Base-by-base conservation (phyloP, 1,140 invertebrate species). In the Dinoponera quadriceps region DNA sequence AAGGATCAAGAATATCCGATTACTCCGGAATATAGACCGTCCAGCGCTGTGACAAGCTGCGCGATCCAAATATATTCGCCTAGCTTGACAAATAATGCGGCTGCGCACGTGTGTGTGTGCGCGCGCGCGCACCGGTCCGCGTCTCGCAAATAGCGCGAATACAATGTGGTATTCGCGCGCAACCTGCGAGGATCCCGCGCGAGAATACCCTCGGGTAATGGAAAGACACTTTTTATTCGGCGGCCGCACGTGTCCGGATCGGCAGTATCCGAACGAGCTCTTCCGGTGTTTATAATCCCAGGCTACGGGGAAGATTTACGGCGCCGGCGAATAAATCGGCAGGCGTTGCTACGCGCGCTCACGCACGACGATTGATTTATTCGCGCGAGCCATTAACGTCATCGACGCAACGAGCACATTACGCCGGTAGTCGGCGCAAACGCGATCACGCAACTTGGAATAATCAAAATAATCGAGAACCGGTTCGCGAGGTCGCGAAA, bases 1-100 rank as follows among this genome's bases (percentile, higher is more conserved):
- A 38, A 57, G 25, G 63, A 80, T 80, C 65, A 71, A 71, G 38
- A 71, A 80, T 80, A 80, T 80, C 75, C 75, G 65, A 71, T 80
- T 80, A 29, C 22, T 44, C n/a, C 7, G n/a, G 57, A n/a, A n/a
- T n/a, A 80, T 71, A 48, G 51, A 68, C 14, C 48, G 18, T n/a
- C 25, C 25, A 18, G 1, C 33, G 18, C 22, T 16, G 13, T 57
- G 75, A 69, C 65, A 78, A 68, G 44, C 62, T 68, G 49, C n/a
- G 7, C 14, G 33, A 78, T 44, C 63, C 63, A 78, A 69, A 69
- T 78, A 78, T 66, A 57, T 68, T 78, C 33, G 18, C 22, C 20
- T 44, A 78, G 14, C 22, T 7, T 68, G 75, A 55, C 62, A 68
- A 68, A 78, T 78, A 66, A 68, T 57, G 51, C 20, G 11, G 29